A percentile compares a stretch with the other conserved stretches of the same genome.
phyloP scores from a whole-genome alignment of 1,140 invertebrate species.

The Augochlora pura region DNA sequence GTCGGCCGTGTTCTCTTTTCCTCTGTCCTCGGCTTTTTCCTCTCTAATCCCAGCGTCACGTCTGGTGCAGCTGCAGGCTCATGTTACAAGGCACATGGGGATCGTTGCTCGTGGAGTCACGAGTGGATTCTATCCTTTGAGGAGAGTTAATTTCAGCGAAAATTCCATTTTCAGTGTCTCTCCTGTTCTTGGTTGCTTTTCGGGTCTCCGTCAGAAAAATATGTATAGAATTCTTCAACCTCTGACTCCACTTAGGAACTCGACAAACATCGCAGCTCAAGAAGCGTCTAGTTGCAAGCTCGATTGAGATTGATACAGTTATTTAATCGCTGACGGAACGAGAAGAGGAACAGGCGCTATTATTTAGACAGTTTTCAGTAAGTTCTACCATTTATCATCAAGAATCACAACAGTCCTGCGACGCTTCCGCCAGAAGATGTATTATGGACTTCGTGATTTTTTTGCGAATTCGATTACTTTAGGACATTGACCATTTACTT shows the following conservation, averaged over 20 bases:
- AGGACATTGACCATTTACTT: no score
- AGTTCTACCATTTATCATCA: not conserved
- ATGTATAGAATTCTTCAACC: slow-evolving; percentile 7
- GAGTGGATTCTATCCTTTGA: slow-evolving; percentile 39
- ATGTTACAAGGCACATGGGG: slow-evolving; percentile 44
- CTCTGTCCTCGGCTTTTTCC: not conserved
- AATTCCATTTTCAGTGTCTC: slow-evolving; percentile 61
- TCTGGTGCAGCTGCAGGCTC: slow-evolving; percentile 30
- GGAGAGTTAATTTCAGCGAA: slow-evolving; percentile 62
- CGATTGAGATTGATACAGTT: slow-evolving; percentile 38
- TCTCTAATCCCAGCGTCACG: slow-evolving; percentile 22
- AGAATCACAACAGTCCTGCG: no score
- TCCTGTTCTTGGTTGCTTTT: slow-evolving; percentile 2
- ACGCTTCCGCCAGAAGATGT: no score
- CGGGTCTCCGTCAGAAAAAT: slow-evolving; percentile 34
- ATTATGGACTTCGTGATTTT: no score
- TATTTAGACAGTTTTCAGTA: slow-evolving; percentile 21
- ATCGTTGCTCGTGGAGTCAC: slow-evolving; percentile 3
- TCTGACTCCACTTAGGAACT: no score
- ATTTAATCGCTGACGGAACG: slow-evolving; percentile 32
- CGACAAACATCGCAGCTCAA: no score
- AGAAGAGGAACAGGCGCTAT: slow-evolving; percentile 35
- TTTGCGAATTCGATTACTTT: no score
- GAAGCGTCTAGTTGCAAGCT: not conserved
- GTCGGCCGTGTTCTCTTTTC: no score